A percentile compares a stretch with the other conserved stretches of the same genome.
Conservation (phyloP, 2,113 vertebrate species). For the Thinocorus orbignyianus region DNA sequence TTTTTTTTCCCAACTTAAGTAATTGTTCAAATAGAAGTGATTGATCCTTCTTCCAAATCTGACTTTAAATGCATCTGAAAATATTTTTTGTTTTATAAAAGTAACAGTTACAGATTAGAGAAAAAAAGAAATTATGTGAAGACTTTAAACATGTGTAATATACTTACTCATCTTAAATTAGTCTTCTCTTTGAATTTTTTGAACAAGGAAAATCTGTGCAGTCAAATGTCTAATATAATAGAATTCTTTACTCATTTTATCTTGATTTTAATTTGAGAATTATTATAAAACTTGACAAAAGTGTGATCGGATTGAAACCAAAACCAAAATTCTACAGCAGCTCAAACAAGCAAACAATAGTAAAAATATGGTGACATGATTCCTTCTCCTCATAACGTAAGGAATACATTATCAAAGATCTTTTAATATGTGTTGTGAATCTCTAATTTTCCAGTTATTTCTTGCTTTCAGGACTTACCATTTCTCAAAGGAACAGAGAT, state of each 20-base stretch:
- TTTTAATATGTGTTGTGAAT: background rate
- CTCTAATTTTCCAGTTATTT: background rate
- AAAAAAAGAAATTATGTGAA: background rate
- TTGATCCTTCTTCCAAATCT: background rate
- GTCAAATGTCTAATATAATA: background rate
- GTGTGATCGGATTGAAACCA: background rate
- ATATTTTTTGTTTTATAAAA: background rate
- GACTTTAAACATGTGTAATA: background rate
- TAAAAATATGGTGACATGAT: background rate
- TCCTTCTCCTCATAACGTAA: background rate
- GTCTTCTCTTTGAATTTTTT: background rate
- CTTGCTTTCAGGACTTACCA: background rate
- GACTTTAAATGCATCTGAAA: background rate
- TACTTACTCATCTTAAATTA: background rate
- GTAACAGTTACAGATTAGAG: background rate
- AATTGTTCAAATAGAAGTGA: background rate
- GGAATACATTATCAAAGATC: background rate
- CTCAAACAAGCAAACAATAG: background rate
- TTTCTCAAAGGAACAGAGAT: fast-evolving
- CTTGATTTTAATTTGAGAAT: background rate
- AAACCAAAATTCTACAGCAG: background rate
- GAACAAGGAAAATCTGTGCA: background rate
- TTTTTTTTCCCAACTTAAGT: background rate
- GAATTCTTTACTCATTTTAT: background rate
- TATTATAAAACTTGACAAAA: background rate